Conservation (phyloP, 2,113 vertebrate genomes). For the Dryoscopus gambensis region DNA sequence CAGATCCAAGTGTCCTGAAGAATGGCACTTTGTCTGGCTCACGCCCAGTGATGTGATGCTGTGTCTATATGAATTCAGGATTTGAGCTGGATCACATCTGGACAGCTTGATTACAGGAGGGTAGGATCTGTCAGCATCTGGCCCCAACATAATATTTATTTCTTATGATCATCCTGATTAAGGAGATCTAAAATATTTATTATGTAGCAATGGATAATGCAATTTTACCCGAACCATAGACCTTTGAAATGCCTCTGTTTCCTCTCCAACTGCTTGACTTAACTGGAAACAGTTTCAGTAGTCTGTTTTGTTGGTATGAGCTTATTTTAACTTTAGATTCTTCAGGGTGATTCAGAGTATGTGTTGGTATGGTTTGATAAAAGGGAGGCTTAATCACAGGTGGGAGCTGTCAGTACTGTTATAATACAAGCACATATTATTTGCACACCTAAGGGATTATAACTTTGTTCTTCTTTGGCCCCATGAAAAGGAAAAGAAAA, state of each 20-base stretch:
- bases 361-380: not conserved
- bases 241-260: not conserved
- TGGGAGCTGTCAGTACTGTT: not conserved
- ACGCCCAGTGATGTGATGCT: not conserved
- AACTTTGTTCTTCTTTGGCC: not conserved
- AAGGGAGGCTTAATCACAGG: not conserved
- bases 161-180: not conserved
- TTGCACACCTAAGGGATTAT: not conserved
- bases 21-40: not conserved
- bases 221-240: not conserved
- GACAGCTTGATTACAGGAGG: not conserved
- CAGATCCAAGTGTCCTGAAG: not conserved
- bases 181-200: not conserved
- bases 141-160: not conserved
- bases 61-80: not conserved
- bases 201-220: not conserved
- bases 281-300: not conserved
- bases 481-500: not conserved
- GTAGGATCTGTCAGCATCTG: not conserved
- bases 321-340: not conserved
- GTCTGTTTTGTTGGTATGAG: not conserved
- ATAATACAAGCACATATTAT: not conserved
- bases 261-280: not conserved
- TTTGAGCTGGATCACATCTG: not conserved
- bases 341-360: not conserved